Evolutionary conservation across 2,113 vertebrate species (phyloP), one percentile per base, ranked within the genome.

Genomic region (Hemiprocne comata): DNA sequence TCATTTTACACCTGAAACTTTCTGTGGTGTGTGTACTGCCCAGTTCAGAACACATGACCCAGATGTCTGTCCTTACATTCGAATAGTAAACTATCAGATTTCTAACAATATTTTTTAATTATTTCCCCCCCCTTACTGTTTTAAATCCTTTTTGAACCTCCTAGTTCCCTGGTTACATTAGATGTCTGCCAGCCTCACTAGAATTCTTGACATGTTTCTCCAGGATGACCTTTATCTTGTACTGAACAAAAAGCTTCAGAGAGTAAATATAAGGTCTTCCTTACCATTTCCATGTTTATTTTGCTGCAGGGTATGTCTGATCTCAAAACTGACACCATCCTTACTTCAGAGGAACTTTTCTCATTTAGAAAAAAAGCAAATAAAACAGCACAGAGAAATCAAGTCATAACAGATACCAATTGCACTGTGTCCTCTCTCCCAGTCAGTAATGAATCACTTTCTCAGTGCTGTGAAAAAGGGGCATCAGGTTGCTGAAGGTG

Each of bases 361-460:
- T 70, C 51, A 38, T 76, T 91, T 81, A 84, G 46, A 17, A 80
- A 93, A 75, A 94, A 50, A 34, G 21, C 71, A 90, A 92, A 82
- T 60, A 78, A 92, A 87, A 50, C 44, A 90, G 72, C 69, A 72
- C 13, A 65, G 51, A 57, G 53, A 72, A 93, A 86, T 78, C 79
- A 88, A 96, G 61, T 90, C 36, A 36, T 48, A 92, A 82, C 93
- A 94, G 85, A 86, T 65, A 78, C 79, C 24, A 9, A 69, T 50
- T 44, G 66, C 65, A 80, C 33, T 62, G 61, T 33, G 38, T 51
- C 76, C 55, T 79, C 53, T 78, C 73, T 88, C 76, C 55, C 65
- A 78, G 58, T 65, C 61, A 81, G 73, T 72, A 89, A 87, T 90
- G 70, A 97, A 92, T 94, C 92, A 94, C 64, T 86, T 90, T 79